phyloP scores from a whole-genome alignment of 2,797 vertebrate genomes.

The Syndactyla subalaris region DNA sequence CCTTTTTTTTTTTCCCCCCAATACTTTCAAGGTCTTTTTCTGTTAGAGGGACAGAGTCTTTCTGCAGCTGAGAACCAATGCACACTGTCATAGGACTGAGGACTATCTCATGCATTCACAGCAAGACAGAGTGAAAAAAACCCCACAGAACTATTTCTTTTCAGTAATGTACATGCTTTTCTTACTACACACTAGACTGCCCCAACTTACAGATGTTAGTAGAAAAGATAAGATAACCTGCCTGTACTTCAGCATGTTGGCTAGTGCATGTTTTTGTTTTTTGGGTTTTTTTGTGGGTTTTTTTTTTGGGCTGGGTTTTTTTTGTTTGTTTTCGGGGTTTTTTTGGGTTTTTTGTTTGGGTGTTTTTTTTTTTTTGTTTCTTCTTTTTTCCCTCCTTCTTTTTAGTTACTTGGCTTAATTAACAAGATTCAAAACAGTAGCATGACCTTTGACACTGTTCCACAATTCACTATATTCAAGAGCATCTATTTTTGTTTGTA shows the following conservation, averaged over 20 bases:
- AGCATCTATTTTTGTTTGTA: slow-evolving; percentile 43
- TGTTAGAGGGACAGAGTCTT: neutral
- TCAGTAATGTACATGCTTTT: neutral
- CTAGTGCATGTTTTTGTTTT: neutral
- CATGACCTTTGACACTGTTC: neutral
- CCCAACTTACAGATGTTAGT: neutral
- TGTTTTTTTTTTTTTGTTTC: neutral
- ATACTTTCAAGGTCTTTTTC: neutral
- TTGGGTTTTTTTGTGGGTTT: neutral
- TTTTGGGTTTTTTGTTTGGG: too few species aligned
- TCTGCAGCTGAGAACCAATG: neutral
- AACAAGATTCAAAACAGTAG: slow-evolving; percentile 30
- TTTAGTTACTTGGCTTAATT: slow-evolving; percentile 28
- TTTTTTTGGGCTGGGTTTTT: neutral
- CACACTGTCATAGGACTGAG: neutral
- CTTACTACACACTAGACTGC: neutral
- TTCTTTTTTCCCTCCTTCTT: neutral
- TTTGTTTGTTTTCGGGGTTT: too few species aligned
- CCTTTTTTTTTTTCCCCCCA: neutral
- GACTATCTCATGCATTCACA: neutral
- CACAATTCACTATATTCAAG: neutral
- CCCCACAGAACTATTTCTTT: neutral
- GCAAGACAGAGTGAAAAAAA: neutral
- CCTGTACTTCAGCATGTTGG: neutral
- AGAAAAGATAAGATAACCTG: neutral